phyloP scores from a whole-genome alignment of 2,888 invertebrate species.

The Sinhomidia bicolor region DNA sequence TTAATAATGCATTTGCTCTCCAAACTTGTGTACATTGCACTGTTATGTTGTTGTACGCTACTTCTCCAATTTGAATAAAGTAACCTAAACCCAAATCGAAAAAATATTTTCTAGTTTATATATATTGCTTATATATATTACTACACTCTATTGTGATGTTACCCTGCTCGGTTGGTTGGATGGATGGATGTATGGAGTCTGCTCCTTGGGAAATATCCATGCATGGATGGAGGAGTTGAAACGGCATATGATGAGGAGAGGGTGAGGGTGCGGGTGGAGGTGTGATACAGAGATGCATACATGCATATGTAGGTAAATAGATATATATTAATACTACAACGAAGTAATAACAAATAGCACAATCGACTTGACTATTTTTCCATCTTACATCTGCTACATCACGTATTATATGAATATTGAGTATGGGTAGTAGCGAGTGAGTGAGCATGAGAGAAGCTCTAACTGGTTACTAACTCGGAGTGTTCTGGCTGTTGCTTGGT shows the following conservation, averaged over 20 bases:
- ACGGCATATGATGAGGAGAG: conserved; percentile 29
- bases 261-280: conserved; percentile 32
- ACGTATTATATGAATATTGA: background rate
- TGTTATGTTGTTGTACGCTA: too few relatives aligned
- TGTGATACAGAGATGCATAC: conserved; percentile 9
- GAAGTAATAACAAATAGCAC: background rate
- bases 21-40: too few relatives aligned
- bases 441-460: background rate
- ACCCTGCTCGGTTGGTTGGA: background rate
- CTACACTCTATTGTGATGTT: background rate
- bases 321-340: too few relatives aligned
- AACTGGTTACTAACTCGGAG: conserved; percentile 11
- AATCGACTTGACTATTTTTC: background rate
- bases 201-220: conserved; percentile 10
- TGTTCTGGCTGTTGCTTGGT: conserved; percentile 46
- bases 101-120: background rate
- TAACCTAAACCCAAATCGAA: background rate
- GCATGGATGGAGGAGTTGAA: conserved; percentile 38
- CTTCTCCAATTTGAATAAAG: too few relatives aligned
- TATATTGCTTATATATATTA: background rate
- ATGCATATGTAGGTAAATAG: too few relatives aligned
- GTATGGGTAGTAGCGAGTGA: background rate
- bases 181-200: background rate
- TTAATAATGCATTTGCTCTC: too few relatives aligned
- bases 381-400: background rate